Evolutionary conservation across 2,113 vertebrate species (phyloP).

Genomic region (Tenebrosternarchus preto): DNA sequence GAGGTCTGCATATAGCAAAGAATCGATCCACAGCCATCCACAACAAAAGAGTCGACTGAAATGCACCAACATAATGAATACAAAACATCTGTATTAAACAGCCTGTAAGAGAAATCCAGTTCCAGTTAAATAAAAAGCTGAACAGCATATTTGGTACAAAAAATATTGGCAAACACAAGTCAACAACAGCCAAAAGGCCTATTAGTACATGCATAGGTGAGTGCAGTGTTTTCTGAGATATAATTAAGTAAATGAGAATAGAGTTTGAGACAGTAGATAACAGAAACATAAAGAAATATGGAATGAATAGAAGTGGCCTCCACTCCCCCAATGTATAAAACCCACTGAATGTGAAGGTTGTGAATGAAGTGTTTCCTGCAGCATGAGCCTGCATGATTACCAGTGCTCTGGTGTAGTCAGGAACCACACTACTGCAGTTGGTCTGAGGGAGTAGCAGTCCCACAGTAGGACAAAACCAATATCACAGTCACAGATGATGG

Average conservation of each 20-base stretch:
- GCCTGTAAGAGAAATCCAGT: slow-evolving; percentile 36
- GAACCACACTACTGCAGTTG: no score
- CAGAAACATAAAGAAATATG: slow-evolving; percentile 48
- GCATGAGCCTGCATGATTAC: slow-evolving; percentile 8
- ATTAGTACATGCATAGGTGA: slow-evolving; percentile 65
- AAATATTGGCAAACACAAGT: slow-evolving; percentile 37
- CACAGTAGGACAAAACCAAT: no score
- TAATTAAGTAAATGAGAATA: slow-evolving; percentile 48
- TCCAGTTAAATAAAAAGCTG: slow-evolving; percentile 47
- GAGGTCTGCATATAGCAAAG: slow-evolving; percentile 56
- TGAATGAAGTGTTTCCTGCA: slow-evolving; percentile 40
- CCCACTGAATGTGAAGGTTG: slow-evolving; percentile 35
- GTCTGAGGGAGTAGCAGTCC: no score
- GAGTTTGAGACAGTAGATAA: slow-evolving; percentile 37
- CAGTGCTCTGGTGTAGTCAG: not conserved
- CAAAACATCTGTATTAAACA: slow-evolving; percentile 56
- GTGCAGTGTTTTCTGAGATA: slow-evolving; percentile 46
- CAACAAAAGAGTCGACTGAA: slow-evolving; percentile 64
- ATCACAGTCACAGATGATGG: not conserved
- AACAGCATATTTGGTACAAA: slow-evolving; percentile 53
- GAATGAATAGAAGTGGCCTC: slow-evolving; percentile 39
- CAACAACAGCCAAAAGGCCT: slow-evolving; percentile 53
- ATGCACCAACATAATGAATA: slow-evolving; percentile 40
- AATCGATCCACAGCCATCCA: slow-evolving; percentile 65
- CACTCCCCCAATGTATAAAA: slow-evolving; percentile 42